Percentiles rank a stretch among this genome's conserved stretches.
Evolutionary conservation across 2,797 vertebrate genomes (phyloP).

Genomic region (Macrochelys suwanniensis): DNA sequence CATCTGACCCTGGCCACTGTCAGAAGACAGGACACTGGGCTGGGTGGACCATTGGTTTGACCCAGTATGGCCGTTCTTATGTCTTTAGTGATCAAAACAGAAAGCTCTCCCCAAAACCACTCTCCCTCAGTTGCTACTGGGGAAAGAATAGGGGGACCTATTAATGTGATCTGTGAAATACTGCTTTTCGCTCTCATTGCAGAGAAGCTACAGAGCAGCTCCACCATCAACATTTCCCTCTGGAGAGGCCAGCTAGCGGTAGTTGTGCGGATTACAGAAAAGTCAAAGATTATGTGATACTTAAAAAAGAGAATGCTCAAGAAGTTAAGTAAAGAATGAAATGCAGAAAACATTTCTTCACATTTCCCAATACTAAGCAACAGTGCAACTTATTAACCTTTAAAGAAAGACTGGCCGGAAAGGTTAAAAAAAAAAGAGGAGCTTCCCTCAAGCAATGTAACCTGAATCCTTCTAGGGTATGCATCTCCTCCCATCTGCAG

Average conservation of each 20-base stretch:
- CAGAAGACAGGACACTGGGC: background rate
- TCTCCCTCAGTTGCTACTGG: background rate
- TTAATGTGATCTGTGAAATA: background rate
- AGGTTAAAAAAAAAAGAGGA: background rate
- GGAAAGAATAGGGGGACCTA: background rate
- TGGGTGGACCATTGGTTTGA: background rate
- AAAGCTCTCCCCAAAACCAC: background rate
- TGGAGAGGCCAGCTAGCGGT: background rate
- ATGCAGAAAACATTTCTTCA: background rate
- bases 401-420: background rate
- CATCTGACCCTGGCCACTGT: background rate
- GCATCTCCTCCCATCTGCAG: background rate
- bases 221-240: background rate
- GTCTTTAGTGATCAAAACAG: background rate
- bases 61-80: background rate
- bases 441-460: constrained; percentile 14
- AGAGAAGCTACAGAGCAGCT: background rate
- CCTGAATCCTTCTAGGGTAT: background rate
- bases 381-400: background rate
- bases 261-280: background rate
- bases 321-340: background rate
- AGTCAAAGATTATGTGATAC: background rate
- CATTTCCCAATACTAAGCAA: background rate
- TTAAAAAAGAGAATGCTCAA: background rate
- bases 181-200: background rate